These are phyloP conservation scores for Menidia beryllina DNA, from an alignment of 2,113 vertebrate species.

Conservation along the genomic window DNA sequence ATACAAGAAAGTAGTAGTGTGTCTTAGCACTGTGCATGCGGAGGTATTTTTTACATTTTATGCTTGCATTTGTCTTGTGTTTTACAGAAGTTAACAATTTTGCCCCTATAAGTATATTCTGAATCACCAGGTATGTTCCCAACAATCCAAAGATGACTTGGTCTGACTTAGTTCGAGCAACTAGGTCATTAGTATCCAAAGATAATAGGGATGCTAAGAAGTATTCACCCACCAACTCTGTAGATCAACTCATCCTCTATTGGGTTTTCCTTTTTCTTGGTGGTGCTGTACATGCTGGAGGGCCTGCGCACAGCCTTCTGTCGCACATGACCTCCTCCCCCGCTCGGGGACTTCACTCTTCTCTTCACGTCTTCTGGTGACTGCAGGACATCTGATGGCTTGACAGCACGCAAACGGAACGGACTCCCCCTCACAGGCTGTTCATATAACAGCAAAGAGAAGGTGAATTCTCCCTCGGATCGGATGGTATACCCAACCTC, in stretches of 20 bases:
- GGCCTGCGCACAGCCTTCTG: conserved; percentile 95
- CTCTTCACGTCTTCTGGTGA: conserved; percentile 95
- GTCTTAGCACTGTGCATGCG: not conserved
- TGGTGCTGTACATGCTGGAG: conserved; percentile 97
- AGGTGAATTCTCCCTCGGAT: conserved; percentile 88
- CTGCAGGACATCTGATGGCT: conserved; percentile 88
- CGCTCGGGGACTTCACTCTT: conserved; percentile 92
- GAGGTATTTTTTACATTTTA: not conserved
- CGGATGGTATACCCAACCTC: conserved; percentile 92
- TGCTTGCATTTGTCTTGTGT: not conserved
- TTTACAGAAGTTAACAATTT: not conserved
- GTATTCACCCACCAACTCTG: conserved; percentile 83
- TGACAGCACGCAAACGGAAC: conserved; percentile 87
- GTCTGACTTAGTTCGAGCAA: too few relatives aligned
- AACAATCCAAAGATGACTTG: not conserved
- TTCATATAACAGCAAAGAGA: conserved; percentile 90
- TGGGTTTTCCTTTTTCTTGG: conserved; percentile 91
- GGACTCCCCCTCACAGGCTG: conserved; percentile 93
- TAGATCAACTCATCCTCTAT: conserved; percentile 87
- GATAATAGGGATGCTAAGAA: not conserved
- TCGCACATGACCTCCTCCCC: conserved; percentile 89
- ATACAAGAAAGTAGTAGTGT: not conserved
- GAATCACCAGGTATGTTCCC: not conserved
- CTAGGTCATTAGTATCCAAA: not conserved
- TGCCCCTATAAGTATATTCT: not conserved